These are phyloP conservation scores for Sander lucioperca DNA, from an alignment of 2,113 vertebrate genomes.

Conservation along the genomic window DNA sequence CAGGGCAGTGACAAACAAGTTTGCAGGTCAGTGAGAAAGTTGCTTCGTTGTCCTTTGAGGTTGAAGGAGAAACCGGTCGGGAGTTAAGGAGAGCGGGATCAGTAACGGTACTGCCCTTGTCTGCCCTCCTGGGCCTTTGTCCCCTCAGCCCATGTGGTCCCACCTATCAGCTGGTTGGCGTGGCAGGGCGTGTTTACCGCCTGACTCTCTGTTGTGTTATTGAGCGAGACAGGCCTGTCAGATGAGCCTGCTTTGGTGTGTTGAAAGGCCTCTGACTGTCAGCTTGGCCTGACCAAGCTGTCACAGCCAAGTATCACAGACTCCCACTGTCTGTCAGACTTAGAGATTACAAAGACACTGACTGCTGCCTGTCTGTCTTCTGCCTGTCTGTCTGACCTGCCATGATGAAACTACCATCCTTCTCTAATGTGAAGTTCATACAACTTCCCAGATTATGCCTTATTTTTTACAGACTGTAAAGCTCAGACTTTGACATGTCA, in stretches of 20 bases:
- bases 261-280: slow-evolving; percentile 68
- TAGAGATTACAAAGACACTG: slow-evolving; percentile 53
- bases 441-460: background rate
- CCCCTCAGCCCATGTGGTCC: slow-evolving; percentile 43
- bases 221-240: slow-evolving; percentile 69
- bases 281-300: slow-evolving; percentile 58
- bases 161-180: slow-evolving; percentile 50
- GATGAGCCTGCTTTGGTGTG: slow-evolving; percentile 60
- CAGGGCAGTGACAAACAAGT: slow-evolving; percentile 50
- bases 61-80: slow-evolving; percentile 48
- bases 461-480: slow-evolving; percentile 12
- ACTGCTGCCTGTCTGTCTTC: slow-evolving; percentile 45
- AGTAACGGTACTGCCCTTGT: slow-evolving; percentile 73
- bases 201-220: slow-evolving; percentile 59
- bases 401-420: background rate
- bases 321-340: slow-evolving; percentile 60
- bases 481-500: slow-evolving; percentile 24
- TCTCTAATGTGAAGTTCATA: background rate
- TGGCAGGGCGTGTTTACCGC: slow-evolving; percentile 64
- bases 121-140: slow-evolving; percentile 64
- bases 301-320: slow-evolving; percentile 64
- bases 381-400: slow-evolving; percentile 39
- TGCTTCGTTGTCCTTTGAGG: slow-evolving; percentile 48
- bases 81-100: slow-evolving; percentile 61
- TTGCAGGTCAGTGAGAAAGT: slow-evolving; percentile 25